Evolutionary conservation across 2,888 invertebrate genomes (phyloP).

Genomic region (Pocota personata): DNA sequence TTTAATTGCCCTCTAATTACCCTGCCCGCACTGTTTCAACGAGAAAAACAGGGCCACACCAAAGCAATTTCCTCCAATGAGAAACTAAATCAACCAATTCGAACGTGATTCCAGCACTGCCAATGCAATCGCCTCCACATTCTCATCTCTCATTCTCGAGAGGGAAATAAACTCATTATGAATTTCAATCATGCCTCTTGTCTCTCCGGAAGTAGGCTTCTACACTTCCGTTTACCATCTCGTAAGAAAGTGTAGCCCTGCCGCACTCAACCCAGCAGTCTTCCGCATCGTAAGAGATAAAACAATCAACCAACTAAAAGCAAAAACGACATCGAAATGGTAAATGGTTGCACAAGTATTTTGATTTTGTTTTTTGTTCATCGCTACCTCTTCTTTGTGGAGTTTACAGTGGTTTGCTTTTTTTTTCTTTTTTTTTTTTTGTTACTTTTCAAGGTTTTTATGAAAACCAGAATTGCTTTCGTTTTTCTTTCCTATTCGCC

Average conservation of each 20-base stretch:
- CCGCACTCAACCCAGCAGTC: background rate
- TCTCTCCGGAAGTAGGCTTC: constrained; percentile 43
- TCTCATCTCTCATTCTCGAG: background rate
- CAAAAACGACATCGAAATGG: constrained; percentile 42
- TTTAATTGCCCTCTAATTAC: constrained; percentile 27
- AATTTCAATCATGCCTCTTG: constrained; percentile 54
- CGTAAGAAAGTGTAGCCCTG: constrained; percentile 32
- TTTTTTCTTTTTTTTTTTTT: constrained; percentile 22
- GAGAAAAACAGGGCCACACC: background rate
- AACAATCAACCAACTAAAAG: constrained; percentile 28
- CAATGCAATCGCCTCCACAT: background rate
- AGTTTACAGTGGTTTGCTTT: constrained; percentile 26
- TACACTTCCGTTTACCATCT: constrained; percentile 52
- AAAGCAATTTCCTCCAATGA: background rate
- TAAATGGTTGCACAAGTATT: constrained; percentile 67
- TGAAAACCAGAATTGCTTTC: constrained; percentile 55
- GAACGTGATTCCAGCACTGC: constrained; percentile 15
- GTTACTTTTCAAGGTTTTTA: constrained; percentile 68
- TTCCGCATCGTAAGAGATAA: constrained; percentile 8
- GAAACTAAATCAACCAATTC: background rate
- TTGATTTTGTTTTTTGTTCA: constrained; percentile 17
- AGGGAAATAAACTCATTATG: constrained; percentile 52
- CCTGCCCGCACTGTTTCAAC: background rate
- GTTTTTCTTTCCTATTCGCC: constrained; percentile 41
- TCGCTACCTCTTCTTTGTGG: constrained; percentile 18